Percentiles rank a stretch among this genome's conserved stretches.
Conservation (phyloP, 2,888 invertebrate genomes). For the Gryllus longicercus region DNA sequence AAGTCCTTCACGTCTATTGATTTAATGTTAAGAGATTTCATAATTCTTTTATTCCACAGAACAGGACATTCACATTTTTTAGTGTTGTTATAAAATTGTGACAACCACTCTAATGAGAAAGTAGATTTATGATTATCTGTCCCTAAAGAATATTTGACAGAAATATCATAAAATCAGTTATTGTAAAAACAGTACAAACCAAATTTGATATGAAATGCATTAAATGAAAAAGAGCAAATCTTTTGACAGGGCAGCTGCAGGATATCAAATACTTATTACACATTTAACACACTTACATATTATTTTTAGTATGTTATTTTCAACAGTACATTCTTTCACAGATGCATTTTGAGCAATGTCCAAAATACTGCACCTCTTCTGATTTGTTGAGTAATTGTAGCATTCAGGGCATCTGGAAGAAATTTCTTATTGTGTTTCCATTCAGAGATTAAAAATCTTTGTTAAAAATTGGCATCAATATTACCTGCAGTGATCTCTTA, state of each 20-base stretch:
- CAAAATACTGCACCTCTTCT: slow-evolving; percentile 57
- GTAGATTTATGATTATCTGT: slow-evolving; percentile 56
- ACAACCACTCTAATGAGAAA: slow-evolving; percentile 52
- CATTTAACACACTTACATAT: slow-evolving; percentile 52
- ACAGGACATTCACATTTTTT: slow-evolving; percentile 27
- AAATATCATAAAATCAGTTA: slow-evolving; percentile 29
- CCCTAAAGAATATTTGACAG: slow-evolving; percentile 48
- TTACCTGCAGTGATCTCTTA: slow-evolving; percentile 60
- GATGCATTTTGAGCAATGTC: slow-evolving; percentile 52
- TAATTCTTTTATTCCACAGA: slow-evolving; percentile 52
- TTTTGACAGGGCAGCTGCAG: too few species aligned
- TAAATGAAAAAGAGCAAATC: too few species aligned
- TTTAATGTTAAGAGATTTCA: slow-evolving; percentile 44
- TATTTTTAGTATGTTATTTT: slow-evolving; percentile 47
- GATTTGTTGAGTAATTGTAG: slow-evolving; percentile 57
- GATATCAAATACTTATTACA: slow-evolving; percentile 18
- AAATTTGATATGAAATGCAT: too few species aligned
- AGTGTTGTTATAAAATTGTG: slow-evolving; percentile 34
- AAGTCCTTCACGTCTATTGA: slow-evolving; percentile 45
- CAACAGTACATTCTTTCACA: slow-evolving; percentile 41
- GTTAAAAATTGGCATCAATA: slow-evolving; percentile 22
- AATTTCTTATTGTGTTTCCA: background rate
- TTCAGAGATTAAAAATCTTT: background rate
- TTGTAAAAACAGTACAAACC: slow-evolving; percentile 19
- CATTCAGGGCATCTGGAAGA: slow-evolving; percentile 56